Conservation (phyloP, 2,888 invertebrate species). For the Sialis fuliginosa region DNA sequence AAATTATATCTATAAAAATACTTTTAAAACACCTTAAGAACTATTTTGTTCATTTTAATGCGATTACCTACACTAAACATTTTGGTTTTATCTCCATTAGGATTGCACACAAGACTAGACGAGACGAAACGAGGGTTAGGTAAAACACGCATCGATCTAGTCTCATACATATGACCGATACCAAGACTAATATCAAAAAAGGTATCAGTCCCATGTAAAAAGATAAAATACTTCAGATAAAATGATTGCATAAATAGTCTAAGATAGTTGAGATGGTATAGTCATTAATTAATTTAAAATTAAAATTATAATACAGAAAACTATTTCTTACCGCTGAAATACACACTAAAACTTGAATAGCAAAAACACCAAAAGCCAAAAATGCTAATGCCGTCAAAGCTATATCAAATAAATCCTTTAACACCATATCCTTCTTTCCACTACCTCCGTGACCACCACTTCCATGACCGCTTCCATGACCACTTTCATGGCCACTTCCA, state of each 20-base stretch:
- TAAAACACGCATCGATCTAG: too few species aligned
- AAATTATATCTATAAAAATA: not conserved
- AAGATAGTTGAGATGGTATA: too few species aligned
- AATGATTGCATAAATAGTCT: too few species aligned
- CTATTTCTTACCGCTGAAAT: constrained; percentile 38
- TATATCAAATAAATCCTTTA: constrained; percentile 60
- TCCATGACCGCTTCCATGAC: constrained; percentile 7
- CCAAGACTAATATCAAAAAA: too few species aligned
- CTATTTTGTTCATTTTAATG: not conserved
- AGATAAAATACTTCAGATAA: too few species aligned
- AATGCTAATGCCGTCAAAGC: constrained; percentile 68
- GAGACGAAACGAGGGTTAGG: too few species aligned
- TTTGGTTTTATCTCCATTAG: too few species aligned
- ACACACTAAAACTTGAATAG: constrained; percentile 63
- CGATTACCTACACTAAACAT: too few species aligned
- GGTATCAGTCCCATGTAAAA: too few species aligned
- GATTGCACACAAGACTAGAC: too few species aligned
- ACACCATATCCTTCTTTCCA: constrained; percentile 37
- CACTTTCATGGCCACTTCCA: not conserved
- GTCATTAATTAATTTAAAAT: not conserved
- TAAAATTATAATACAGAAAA: not conserved
- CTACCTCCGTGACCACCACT: constrained; percentile 9
- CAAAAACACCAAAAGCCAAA: constrained; percentile 62
- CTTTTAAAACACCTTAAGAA: not conserved
- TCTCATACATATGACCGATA: too few species aligned